Percentiles rank a stretch among this genome's conserved stretches.
phyloP scores from a whole-genome alignment of 2,797 vertebrate genomes.

The Echiichthys vipera region DNA sequence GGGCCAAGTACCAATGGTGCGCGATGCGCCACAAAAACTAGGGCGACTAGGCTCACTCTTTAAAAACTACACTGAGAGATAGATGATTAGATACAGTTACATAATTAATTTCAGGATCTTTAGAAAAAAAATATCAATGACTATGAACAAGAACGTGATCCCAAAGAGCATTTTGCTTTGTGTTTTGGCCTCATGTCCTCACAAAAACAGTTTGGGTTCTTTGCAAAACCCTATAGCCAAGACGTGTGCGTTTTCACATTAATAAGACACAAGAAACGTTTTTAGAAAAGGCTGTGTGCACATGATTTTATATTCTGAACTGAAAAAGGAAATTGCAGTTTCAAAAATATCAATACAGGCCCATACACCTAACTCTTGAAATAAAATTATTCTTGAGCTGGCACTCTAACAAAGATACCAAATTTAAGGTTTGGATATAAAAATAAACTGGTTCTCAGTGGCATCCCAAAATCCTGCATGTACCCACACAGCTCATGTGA shows the following conservation, averaged over 20 bases:
- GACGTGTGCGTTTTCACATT: no score
- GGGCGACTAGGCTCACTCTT: no score
- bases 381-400: neutral
- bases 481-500: conserved; percentile 3
- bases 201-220: neutral
- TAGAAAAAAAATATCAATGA: neutral
- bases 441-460: conserved; percentile 14
- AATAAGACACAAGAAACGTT: no score
- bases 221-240: neutral
- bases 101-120: neutral
- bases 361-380: neutral
- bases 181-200: neutral
- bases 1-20: no score
- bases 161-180: neutral
- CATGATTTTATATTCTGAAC: neutral
- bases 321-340: neutral
- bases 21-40: no score
- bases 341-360: neutral
- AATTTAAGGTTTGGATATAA: neutral
- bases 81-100: neutral
- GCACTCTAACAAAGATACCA: neutral
- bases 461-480: conserved; percentile 1
- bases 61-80: neutral
- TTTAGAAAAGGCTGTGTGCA: neutral
- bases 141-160: neutral